Percentiles rank a stretch among this genome's conserved stretches.
Evolutionary conservation across 92 coral and sea anemone genomes (phyloP).

Genomic region (Umimayanthus kanabou): DNA sequence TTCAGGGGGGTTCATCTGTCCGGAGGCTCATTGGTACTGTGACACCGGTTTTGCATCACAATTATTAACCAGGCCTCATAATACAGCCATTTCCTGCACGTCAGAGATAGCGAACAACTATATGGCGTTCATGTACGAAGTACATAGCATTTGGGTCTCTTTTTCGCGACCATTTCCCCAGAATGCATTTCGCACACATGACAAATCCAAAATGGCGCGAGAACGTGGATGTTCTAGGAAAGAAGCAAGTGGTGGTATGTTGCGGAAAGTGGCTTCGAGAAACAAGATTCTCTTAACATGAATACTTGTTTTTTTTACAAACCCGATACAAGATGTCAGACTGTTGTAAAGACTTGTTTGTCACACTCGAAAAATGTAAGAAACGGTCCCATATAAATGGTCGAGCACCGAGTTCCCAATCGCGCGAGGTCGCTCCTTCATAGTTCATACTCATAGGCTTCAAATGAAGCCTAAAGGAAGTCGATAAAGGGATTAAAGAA

Average conservation of each 20-base stretch:
- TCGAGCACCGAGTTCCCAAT: background rate
- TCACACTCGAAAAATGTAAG: conserved; percentile 92
- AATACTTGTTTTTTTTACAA: background rate
- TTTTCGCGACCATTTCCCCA: conserved; percentile 20
- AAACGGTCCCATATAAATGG: background rate
- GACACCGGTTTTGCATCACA: no score
- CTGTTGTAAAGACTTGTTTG: conserved; percentile 92
- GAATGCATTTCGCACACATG: conserved; percentile 38
- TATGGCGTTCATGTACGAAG: background rate
- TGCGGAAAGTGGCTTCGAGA: conserved; percentile 52
- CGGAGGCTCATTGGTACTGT: no score
- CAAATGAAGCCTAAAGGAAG: background rate
- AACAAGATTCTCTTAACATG: conserved; percentile 45
- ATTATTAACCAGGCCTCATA: no score
- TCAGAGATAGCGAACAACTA: no score
- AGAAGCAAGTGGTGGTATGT: conserved; percentile 57
- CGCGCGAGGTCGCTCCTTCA: conserved; percentile 27
- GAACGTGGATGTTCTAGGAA: conserved; percentile 54
- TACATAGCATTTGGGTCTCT: no score
- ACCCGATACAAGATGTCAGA: conserved; percentile 82
- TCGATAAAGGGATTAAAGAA: background rate
- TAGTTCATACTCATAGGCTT: background rate
- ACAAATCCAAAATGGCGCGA: conserved; percentile 87
- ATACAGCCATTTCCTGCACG: no score
- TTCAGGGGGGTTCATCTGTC: no score